phyloP scores from a whole-genome alignment of 2,888 invertebrate species.

The Uropetala carovei region DNA sequence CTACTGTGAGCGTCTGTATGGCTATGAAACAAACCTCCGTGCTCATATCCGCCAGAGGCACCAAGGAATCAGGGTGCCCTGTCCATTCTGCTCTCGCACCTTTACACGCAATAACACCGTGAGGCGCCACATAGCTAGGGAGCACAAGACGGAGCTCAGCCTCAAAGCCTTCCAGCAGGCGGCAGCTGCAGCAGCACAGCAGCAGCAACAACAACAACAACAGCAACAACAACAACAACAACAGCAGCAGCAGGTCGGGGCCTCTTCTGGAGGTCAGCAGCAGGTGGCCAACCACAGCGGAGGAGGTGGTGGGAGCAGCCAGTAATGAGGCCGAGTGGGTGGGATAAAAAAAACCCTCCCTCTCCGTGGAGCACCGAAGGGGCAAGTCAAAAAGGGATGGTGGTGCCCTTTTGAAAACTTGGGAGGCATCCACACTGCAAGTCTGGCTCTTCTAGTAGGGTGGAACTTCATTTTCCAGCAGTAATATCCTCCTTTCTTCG shows the following conservation, averaged over 20 bases:
- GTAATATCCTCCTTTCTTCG: background rate
- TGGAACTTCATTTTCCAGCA: constrained; percentile 46
- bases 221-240: constrained; percentile 64
- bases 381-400: constrained; percentile 39
- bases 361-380: constrained; percentile 1
- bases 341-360: background rate
- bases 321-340: constrained; percentile 26
- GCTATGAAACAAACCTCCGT: constrained; percentile 93
- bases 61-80: constrained; percentile 93
- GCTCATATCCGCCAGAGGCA: constrained; percentile 94
- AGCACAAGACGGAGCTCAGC: constrained; percentile 87
- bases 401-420: constrained; percentile 11
- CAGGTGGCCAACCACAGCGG: constrained; percentile 59
- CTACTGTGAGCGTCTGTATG: constrained; percentile 93
- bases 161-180: constrained; percentile 76
- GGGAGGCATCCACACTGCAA: constrained; percentile 1
- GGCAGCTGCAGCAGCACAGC: constrained; percentile 65
- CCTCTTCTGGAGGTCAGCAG: constrained; percentile 36
- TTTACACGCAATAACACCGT: constrained; percentile 96
- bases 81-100: constrained; percentile 92
- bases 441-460: constrained; percentile 48
- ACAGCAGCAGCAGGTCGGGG: constrained; percentile 65
- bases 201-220: constrained; percentile 64
- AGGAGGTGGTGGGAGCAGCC: constrained; percentile 56
- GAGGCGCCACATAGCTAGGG: constrained; percentile 92